Base-by-base conservation (phyloP, 2,797 vertebrate genomes). In the Perodicticus potto region DNA sequence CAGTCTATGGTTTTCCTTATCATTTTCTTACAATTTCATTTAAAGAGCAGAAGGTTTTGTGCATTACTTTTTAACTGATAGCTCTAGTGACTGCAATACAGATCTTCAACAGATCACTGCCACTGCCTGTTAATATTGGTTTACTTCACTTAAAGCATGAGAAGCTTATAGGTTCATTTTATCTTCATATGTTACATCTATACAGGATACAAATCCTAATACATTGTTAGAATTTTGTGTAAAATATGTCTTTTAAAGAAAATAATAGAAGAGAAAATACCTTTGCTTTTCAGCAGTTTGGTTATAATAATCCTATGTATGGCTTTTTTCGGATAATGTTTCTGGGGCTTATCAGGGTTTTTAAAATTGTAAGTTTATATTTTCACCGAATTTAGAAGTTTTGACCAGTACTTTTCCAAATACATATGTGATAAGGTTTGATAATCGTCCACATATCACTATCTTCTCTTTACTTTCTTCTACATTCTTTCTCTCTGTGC, bases 381-480 rank as follows among this genome's bases (percentile, higher is more conserved):
- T 83, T 89, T 83, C 59, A 93, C 89, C 29, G 83, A 59, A 59
- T 76, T 89, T 37, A 89, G 29, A 89, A 59, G 59, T 84, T 49
- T 89, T 69, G 3, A 69, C 27, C 17, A 29, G 34, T 83, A 45
- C 45, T 76, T 89, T 76, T 59, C 49, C 25, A 89, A 70, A 61
- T 40, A 77, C 23, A 1, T 84, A 61, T 77, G 14, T 77, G 70
- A n/a, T 5, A 70, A 22, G 77, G 37, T 69, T 94, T 70, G 10
- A 25, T 77, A 77, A 84, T 77, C 40, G 45, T 84, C 86, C 40
- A 70, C 3, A 85, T 5, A 7, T 57, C 40, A 88, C 34, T 7
- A 8, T 65, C 2, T 89, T 65, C 2, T 89, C 13, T 77, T 89
- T 40, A 14, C 37, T 78, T 40, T 78, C 20, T 67, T 74, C 0